Percentiles rank a stretch among this genome's conserved stretches.
These are phyloP conservation scores for Drosophila jambulina DNA, from an alignment of 1,140 invertebrate genomes.

Conservation along the genomic window DNA sequence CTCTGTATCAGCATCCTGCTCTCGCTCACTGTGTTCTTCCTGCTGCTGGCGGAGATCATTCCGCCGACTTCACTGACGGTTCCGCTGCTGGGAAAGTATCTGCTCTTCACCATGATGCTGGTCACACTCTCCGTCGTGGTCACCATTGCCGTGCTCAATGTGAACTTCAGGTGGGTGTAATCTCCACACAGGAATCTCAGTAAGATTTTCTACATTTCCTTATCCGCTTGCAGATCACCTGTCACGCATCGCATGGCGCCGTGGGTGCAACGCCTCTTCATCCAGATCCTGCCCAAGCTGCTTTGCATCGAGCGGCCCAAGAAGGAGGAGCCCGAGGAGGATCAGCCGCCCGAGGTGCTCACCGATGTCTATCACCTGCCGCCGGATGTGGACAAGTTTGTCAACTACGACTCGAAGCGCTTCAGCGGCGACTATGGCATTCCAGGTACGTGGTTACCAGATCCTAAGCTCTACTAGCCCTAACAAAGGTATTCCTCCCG, in stretches of 20 bases:
- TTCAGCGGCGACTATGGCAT: slow-evolving; percentile 91
- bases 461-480: slow-evolving; percentile 2
- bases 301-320: slow-evolving; percentile 93
- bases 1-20: slow-evolving; percentile 99
- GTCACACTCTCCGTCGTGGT: slow-evolving; percentile 99
- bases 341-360: slow-evolving; percentile 89
- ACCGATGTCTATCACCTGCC: slow-evolving; percentile 91
- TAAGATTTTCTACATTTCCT: background rate
- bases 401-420: slow-evolving; percentile 87
- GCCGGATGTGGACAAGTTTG: slow-evolving; percentile 90
- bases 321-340: slow-evolving; percentile 89
- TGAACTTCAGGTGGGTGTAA: slow-evolving; percentile 93
- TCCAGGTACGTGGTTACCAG: slow-evolving; percentile 85
- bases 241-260: slow-evolving; percentile 97
- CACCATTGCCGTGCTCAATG: slow-evolving; percentile 98
- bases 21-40: slow-evolving; percentile 99
- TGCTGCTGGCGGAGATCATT: slow-evolving; percentile 98
- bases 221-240: slow-evolving; percentile 88
- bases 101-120: slow-evolving; percentile 99
- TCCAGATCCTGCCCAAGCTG: slow-evolving; percentile 94
- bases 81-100: slow-evolving; percentile 98
- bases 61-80: slow-evolving; percentile 99
- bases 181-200: too few relatives aligned
- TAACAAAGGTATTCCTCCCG: slow-evolving; percentile 28
- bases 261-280: slow-evolving; percentile 95